Percentiles rank a stretch among this genome's conserved stretches.
Conservation (phyloP, 2,113 vertebrate species). For the Gracilinanus agilis region DNA sequence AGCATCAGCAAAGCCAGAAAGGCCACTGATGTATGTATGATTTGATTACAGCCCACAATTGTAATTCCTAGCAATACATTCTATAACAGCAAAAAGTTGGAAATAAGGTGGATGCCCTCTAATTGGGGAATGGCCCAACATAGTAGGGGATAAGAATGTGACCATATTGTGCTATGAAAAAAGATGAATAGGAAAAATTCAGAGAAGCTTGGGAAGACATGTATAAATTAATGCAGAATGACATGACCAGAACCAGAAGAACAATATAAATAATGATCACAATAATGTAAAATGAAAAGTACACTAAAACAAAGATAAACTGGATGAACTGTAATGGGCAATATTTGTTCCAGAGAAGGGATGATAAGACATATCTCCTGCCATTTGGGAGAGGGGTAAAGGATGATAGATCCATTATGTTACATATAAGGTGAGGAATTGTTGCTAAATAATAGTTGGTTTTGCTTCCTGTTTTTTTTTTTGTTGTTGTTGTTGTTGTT, state of each 20-base stretch:
- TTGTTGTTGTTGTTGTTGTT: no score
- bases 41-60: no score
- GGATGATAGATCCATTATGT: background rate
- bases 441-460: no score
- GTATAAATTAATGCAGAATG: background rate
- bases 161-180: background rate
- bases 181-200: background rate
- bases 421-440: background rate
- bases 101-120: background rate
- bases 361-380: background rate
- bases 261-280: background rate
- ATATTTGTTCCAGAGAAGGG: background rate
- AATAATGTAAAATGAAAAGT: background rate
- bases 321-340: background rate
- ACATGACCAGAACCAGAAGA: background rate
- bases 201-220: background rate
- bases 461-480: background rate
- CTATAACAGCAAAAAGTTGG: background rate
- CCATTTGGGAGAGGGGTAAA: background rate
- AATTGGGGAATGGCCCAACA: background rate
- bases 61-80: background rate
- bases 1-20: background rate
- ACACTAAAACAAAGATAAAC: background rate
- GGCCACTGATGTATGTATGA: background rate
- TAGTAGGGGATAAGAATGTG: background rate